Evolutionary conservation across 2,113 vertebrate genomes (phyloP).

Genomic region (Tretioscincus oriximinensis): DNA sequence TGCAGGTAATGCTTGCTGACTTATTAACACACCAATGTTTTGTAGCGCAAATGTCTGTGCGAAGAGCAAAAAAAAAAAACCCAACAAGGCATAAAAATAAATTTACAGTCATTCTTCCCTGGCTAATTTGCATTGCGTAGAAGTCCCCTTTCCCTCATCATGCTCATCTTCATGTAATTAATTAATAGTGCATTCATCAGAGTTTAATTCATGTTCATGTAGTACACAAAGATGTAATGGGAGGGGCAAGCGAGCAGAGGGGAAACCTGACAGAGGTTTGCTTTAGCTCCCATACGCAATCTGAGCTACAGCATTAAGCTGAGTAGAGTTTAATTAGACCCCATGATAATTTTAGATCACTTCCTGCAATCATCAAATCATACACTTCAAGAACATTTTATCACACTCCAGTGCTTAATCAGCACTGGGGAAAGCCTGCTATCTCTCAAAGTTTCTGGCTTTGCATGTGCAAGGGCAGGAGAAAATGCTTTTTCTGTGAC

Average conservation of each 20-base stretch:
- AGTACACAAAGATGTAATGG: constrained; percentile 36
- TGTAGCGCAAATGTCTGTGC: constrained; percentile 25
- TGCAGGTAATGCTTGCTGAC: neutral
- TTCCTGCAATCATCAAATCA: rapidly evolving
- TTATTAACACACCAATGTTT: rapidly evolving
- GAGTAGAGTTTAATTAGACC: constrained; percentile 47
- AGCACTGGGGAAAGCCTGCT: neutral
- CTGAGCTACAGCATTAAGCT: neutral
- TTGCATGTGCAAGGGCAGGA: neutral
- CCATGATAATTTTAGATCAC: rapidly evolving
- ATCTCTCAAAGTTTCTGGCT: neutral
- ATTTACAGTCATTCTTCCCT: neutral
- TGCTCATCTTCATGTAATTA: constrained; percentile 60
- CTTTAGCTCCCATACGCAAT: constrained; percentile 5
- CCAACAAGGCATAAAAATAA: constrained; percentile 7
- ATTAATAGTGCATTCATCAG: constrained; percentile 70
- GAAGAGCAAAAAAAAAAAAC: constrained; percentile 23
- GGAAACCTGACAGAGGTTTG: constrained; percentile 11
- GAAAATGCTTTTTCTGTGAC: neutral
- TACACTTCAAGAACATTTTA: no score
- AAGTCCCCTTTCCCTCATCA: constrained; percentile 23
- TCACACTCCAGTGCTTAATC: neutral
- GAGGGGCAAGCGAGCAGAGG: constrained; percentile 13
- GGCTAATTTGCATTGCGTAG: constrained; percentile 12
- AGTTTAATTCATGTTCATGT: constrained; percentile 64